Conservation (phyloP, 1,140 invertebrate genomes). For the Sycobia sp. region DNA sequence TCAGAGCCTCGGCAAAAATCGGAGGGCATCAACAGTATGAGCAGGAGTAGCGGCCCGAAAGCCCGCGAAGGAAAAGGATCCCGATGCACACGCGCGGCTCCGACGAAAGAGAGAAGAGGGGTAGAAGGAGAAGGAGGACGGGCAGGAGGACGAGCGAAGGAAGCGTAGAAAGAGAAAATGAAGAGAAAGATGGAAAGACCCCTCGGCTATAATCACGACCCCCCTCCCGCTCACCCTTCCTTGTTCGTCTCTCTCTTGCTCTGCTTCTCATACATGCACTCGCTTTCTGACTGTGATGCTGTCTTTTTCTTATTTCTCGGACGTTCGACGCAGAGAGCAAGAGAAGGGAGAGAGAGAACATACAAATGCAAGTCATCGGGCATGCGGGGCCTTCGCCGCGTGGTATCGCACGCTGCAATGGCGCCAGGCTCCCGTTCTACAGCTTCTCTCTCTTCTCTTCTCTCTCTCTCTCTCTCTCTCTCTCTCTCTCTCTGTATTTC, state of each 20-base stretch:
- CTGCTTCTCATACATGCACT: not conserved
- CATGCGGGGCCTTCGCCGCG: constrained; percentile 25
- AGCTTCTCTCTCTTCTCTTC: constrained; percentile 16
- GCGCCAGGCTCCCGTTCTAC: constrained; percentile 59
- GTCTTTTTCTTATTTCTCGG: too few relatives aligned
- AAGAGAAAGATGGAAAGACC: constrained; percentile 40
- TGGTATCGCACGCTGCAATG: constrained; percentile 57
- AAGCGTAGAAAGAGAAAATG: constrained; percentile 21
- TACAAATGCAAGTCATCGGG: constrained; percentile 60
- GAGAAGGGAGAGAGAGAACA: constrained; percentile 38
- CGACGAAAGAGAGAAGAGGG: too few relatives aligned
- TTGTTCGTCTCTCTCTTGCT: too few relatives aligned
- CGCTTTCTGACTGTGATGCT: too few relatives aligned
- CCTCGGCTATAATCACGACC: constrained; percentile 52
- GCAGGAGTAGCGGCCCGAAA: too few relatives aligned
- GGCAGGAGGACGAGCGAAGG: not conserved
- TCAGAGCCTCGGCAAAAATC: too few relatives aligned
- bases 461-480: constrained; percentile 33
- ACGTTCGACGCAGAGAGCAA: constrained; percentile 9
- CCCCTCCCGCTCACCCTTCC: constrained; percentile 35
- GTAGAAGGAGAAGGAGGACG: constrained; percentile 22
- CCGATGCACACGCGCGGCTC: too few relatives aligned
- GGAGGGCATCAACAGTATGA: too few relatives aligned
- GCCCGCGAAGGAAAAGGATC: too few relatives aligned
- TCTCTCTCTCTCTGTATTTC: too few relatives aligned